Base-by-base conservation (phyloP, 2,797 vertebrate species). In the Rachycentron canadum region DNA sequence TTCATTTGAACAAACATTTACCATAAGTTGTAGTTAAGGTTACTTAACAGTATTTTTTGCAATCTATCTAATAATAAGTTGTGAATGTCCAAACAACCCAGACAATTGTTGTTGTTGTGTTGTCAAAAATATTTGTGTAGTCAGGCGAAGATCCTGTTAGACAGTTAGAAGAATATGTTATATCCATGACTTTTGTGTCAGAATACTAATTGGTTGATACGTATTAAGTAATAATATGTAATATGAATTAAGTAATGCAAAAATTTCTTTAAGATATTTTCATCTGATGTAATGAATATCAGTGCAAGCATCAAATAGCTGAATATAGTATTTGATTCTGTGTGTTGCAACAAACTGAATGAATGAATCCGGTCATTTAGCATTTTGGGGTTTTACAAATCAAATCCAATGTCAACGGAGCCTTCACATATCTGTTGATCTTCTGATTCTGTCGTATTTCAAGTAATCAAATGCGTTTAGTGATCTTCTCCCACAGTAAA, bases 51-150 rank as follows among this genome's bases (percentile, higher is more conserved):
- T 68, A n/a, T 64, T 74, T 28, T 49, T 13, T 8, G 11, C 47
- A 47, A 45, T 72, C 21, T 69, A 21, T n/a, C n/a, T n/a, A n/a
- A n/a, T n/a, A n/a, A n/a, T n/a, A n/a, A 76, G 30, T 36, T 72
- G 26, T 57, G 16, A 45, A 58, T 36, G n/a, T 26, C 55, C 38
- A 36, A 74, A 70, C 53, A 25, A 53, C 21, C 41, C 12, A 16
- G 10, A 28, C 14, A 28, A 2, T n/a, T n/a, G n/a, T n/a, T n/a
- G n/a, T n/a, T n/a, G n/a, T n/a, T n/a, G n/a, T n/a, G n/a, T n/a
- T n/a, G n/a, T n/a, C n/a, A n/a, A n/a, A n/a, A n/a, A n/a, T n/a
- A n/a, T n/a, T n/a, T n/a, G n/a, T n/a, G n/a, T n/a, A n/a, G n/a
- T n/a, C n/a, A n/a, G n/a, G n/a, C n/a, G n/a, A n/a, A n/a, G n/a